These are phyloP conservation scores for Thera obeliscata DNA, from an alignment of 2,888 invertebrate species.

Conservation along the genomic window DNA sequence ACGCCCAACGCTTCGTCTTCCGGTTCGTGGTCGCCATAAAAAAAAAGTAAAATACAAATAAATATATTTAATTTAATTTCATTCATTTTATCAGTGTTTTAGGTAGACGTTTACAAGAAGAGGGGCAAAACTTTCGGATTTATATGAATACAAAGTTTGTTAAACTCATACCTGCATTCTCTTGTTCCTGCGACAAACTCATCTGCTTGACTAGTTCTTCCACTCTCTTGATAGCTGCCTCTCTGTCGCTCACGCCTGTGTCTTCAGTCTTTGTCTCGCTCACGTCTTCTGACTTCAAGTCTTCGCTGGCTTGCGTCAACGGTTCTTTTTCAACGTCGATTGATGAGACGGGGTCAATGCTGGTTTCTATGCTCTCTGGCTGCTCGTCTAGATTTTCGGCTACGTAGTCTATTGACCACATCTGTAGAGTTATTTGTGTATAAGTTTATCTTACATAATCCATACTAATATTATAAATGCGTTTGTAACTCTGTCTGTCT, in stretches of 20 bases:
- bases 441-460: background rate
- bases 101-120: too few species aligned
- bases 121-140: too few species aligned
- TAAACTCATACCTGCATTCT: conserved; percentile 80
- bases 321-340: conserved; percentile 61
- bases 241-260: conserved; percentile 61
- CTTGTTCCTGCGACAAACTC: conserved; percentile 88
- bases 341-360: conserved; percentile 62
- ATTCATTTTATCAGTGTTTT: too few species aligned
- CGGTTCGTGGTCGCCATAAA: too few species aligned
- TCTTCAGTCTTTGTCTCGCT: conserved; percentile 61
- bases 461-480: too few species aligned
- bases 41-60: too few species aligned
- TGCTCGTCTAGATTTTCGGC: conserved; percentile 76
- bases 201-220: conserved; percentile 91
- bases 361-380: conserved; percentile 75
- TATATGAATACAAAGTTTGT: too few species aligned
- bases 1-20: too few species aligned
- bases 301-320: conserved; percentile 61
- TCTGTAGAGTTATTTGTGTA: conserved; percentile 79
- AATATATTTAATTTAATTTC: too few species aligned
- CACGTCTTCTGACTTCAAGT: conserved; percentile 49
- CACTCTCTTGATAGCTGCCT: conserved; percentile 84
- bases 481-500: too few species aligned
- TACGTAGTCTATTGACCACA: conserved; percentile 98